These are phyloP conservation scores for Drosophila rufa DNA, from an alignment of 1,140 invertebrate genomes.

Conservation along the genomic window DNA sequence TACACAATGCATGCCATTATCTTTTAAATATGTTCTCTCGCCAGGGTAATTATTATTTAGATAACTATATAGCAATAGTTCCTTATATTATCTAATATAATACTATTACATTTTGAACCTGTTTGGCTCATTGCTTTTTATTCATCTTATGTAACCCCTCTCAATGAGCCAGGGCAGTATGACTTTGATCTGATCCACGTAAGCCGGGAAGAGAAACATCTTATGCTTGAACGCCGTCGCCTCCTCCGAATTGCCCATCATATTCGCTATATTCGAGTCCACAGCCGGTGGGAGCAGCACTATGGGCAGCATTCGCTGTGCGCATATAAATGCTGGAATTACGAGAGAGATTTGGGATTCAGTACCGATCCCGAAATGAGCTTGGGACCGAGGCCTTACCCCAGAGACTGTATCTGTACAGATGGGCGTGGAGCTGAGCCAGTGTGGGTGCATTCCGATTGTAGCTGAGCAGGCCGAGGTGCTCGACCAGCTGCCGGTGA, in stretches of 20 bases:
- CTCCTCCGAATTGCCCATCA: constrained; percentile 63
- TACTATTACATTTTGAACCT: constrained; percentile 7
- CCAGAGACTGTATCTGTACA: constrained; percentile 64
- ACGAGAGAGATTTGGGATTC: constrained; percentile 1
- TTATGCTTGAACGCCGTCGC: constrained; percentile 66
- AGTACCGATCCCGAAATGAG: constrained; percentile 2
- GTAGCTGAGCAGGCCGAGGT: constrained; percentile 65
- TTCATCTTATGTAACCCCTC: constrained; percentile 57
- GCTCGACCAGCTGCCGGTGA: constrained; percentile 57
- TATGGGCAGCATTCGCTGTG: constrained; percentile 68
- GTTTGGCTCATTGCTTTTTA: background rate
- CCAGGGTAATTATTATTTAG: background rate
- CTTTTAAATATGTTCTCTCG: background rate
- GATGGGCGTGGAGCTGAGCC: constrained; percentile 57
- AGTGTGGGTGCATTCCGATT: constrained; percentile 55
- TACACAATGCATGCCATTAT: background rate
- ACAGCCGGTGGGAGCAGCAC: constrained; percentile 54
- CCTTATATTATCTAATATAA: constrained; percentile 6
- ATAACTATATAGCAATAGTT: background rate
- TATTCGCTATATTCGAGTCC: constrained; percentile 63
- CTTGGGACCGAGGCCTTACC: constrained; percentile 44
- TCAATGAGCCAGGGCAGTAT: constrained; percentile 76
- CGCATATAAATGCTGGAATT: constrained; percentile 65
- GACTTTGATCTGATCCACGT: constrained; percentile 63
- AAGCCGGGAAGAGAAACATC: constrained; percentile 62